Base-by-base conservation (phyloP, 2,113 vertebrate species). In the Pavo muticus region DNA sequence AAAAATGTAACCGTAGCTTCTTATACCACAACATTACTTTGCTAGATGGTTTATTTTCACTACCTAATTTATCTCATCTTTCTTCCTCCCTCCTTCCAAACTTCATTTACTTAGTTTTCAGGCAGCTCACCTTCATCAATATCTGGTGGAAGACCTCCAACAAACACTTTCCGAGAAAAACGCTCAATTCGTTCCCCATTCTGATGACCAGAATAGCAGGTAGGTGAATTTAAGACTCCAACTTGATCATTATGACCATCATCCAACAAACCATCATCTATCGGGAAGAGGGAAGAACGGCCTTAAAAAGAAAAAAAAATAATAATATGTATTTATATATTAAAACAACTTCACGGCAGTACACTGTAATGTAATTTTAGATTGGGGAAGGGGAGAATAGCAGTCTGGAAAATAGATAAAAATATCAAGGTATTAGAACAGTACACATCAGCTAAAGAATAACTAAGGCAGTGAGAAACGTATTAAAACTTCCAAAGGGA, bases 141-240 rank as follows among this genome's bases (percentile, higher is more conserved):
- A 94, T 99, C 99, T 12, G 99, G 99, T 78, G 99, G 99, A 90
- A 99, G 98, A 32, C 99, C 99, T 82, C 99, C 99, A 79, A 99
- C 99, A 91, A 99, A 99, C 87, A 99, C 99, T 80, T 99, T 99
- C n/a, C 99, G 98, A 68, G 99, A 99, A 95, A 99, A 99, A 68
- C 99, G 98, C 95, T 99, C 99, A 21, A 99, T 99, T 77, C 99
- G 97, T 56, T 99, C 99, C 81, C 99, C 99, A 13, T 99, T 99
- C 87, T 99, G 99, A 97, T 99, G 99, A 50, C 98, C 98, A 37
- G 98, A 98, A 87, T 98, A 99, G 95, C 99, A 99, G 74, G 98
- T 98, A 44, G 99, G 98, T 50, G 99, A 99, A 94, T 99, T 99
- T 54, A 99, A 94, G 78, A 99, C 98, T 81, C 99, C 99, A 57